A percentile compares a stretch with the other conserved stretches of the same genome.
Evolutionary conservation across 2,113 vertebrate genomes (phyloP).

Genomic region (Corythoichthys haematopterus): DNA sequence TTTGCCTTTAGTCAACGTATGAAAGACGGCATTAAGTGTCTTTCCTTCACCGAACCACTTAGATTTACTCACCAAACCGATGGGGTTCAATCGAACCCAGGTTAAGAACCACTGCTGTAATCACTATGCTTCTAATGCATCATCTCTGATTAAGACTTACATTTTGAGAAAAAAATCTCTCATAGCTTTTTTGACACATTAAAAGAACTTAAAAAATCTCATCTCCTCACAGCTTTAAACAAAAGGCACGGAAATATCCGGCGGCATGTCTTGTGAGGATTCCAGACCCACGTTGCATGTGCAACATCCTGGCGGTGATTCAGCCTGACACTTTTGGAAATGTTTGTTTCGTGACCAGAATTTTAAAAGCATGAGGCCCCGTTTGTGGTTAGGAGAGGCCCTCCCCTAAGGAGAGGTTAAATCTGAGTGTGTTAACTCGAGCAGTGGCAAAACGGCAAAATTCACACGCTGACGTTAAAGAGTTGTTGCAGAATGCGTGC

Average conservation of each 20-base stretch:
- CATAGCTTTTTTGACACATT: neutral
- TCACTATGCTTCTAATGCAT: neutral
- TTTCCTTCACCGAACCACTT: too few species aligned
- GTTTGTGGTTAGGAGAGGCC: neutral
- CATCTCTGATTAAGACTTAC: neutral
- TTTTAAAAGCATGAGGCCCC: conserved; percentile 15
- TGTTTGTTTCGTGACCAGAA: conserved; percentile 37
- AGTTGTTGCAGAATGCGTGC: conserved; percentile 12
- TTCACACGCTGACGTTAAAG: conserved; percentile 22
- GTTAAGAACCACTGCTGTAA: neutral
- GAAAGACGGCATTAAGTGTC: too few species aligned
- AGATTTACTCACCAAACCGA: too few species aligned
- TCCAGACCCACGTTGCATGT: conserved; percentile 6
- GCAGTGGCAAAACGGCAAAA: conserved; percentile 13
- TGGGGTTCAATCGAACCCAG: too few species aligned
- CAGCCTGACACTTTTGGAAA: conserved; percentile 30
- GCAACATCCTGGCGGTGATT: conserved; percentile 9
- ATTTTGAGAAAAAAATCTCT: neutral
- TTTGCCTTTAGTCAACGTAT: too few species aligned
- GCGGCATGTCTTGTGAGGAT: conserved; percentile 5
- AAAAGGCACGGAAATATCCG: conserved; percentile 19
- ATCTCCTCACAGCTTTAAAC: conserved; percentile 29
- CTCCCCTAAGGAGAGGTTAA: conserved; percentile 24
- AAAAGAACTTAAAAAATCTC: neutral
- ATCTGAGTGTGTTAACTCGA: conserved; percentile 28